phyloP scores from a whole-genome alignment of 2,113 vertebrate species.

The Sitta europaea region DNA sequence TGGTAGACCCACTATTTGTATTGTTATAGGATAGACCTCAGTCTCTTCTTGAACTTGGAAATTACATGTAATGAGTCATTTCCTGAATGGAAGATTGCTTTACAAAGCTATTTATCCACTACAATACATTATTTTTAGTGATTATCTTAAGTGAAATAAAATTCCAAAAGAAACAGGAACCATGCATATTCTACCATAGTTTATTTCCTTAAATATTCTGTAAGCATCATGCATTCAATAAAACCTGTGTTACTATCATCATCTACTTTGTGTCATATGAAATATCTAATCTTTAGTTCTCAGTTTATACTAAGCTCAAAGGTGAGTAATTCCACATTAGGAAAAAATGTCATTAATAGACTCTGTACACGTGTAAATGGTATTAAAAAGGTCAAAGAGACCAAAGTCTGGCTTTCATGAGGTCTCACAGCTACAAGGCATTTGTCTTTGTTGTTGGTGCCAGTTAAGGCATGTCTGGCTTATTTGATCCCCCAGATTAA shows the following conservation, averaged over 20 bases:
- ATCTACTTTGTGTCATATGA: neutral
- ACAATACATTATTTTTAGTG: slow-evolving; percentile 52
- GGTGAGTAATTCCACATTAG: slow-evolving; percentile 49
- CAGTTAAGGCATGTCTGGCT: slow-evolving; percentile 68
- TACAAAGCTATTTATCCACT: slow-evolving; percentile 53
- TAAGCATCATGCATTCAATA: neutral
- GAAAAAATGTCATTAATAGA: slow-evolving; percentile 55
- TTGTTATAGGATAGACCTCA: slow-evolving; percentile 32
- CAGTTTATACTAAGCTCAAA: slow-evolving; percentile 3
- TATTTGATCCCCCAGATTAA: slow-evolving; percentile 69
- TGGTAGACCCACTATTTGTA: slow-evolving; percentile 6
- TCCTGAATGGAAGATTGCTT: slow-evolving; percentile 43
- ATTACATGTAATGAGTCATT: slow-evolving; percentile 58
- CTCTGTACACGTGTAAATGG: slow-evolving; percentile 39
- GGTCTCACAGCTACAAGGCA: slow-evolving; percentile 58
- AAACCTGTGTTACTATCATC: neutral
- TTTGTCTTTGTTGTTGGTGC: slow-evolving; percentile 71
- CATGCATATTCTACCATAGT: neutral
- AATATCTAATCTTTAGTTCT: neutral
- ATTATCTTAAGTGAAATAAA: slow-evolving; percentile 50
- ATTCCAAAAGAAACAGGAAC: slow-evolving; percentile 31
- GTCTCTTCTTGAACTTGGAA: slow-evolving; percentile 44
- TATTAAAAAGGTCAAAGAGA: slow-evolving; percentile 67
- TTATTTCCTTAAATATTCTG: slow-evolving; percentile 36
- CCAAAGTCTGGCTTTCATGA: slow-evolving; percentile 68